Percentiles rank a stretch among this genome's conserved stretches.
These are phyloP conservation scores for Saturnia pavonia DNA, from an alignment of 2,888 invertebrate species.

Conservation along the genomic window DNA sequence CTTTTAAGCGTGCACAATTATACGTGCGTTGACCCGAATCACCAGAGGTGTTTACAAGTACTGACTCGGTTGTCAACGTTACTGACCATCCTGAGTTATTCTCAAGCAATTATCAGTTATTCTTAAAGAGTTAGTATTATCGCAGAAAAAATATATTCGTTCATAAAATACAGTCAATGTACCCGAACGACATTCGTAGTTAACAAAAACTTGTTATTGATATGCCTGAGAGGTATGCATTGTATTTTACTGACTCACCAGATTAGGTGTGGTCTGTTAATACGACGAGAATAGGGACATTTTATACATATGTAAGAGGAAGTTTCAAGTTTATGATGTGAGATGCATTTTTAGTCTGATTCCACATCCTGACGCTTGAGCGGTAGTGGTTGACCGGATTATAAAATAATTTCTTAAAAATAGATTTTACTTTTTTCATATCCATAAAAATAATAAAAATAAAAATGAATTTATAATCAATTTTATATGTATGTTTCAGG, in stretches of 20 bases:
- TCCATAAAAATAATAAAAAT: too few relatives aligned
- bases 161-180: background rate
- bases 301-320: background rate
- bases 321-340: background rate
- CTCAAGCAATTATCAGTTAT: background rate
- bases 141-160: background rate
- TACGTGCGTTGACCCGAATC: slow-evolving; percentile 59
- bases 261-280: slow-evolving; percentile 9
- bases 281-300: background rate
- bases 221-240: slow-evolving; percentile 9
- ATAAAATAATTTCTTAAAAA: background rate
- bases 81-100: slow-evolving; percentile 17
- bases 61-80: slow-evolving; percentile 22
- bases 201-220: slow-evolving; percentile 15
- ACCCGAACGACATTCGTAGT: background rate
- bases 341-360: background rate
- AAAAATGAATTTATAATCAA: background rate
- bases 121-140: background rate
- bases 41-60: slow-evolving; percentile 48
- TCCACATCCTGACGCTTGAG: background rate
- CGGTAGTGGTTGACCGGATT: background rate
- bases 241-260: slow-evolving; percentile 13
- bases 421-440: background rate
- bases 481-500: slow-evolving; percentile 80
- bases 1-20: slow-evolving; percentile 58